Evolutionary conservation across 2,888 invertebrate genomes (phyloP), one percentile per base, ranked within the genome.

Genomic region (Horisme vitalbata): DNA sequence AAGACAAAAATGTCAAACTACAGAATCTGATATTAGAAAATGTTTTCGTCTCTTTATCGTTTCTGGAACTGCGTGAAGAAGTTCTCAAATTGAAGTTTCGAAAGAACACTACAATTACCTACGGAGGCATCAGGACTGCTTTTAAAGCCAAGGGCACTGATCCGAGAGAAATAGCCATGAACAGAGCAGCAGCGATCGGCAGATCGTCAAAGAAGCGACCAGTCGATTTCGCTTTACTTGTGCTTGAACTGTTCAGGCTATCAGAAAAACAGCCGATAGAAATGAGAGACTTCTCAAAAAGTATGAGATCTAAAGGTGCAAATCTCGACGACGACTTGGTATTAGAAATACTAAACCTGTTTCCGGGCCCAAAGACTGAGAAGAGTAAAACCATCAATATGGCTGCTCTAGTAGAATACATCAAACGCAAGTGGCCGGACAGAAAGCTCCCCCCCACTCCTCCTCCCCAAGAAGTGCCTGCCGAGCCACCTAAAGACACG

Each of bases 371-470:
- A 8, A 59, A 52, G 33, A 41, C 41, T 11, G 41, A 52, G 4
- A 79, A 81, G 52, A 8, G 49, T 1, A 79, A 67, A 43, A 64
- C 57, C 2, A 57, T 83, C 12, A 59, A 73, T 59, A 45, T 83
- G 4, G 51, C 24, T 2, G 20, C 33, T 4, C 21, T 80, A 27
- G 69, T 65, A 1, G 83, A 82, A 13, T 82, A 65, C 51, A 52
- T 77, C 9, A 65, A 63, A 35, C 65, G 76, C 7, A 78, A 75
- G 59, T 83, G 82, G 81, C 82, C 83, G 2, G 78, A 81, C 3
- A 68, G 65, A 8, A 57, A 71, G 13, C 49, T 83, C 10, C 80
- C 78, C 0, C 69, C 71, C 0, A 75, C 78, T 1, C 78, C 79
- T 1, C 73, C 72, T 0, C 74, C 34, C 3, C n/a, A 74, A 1